phyloP scores from a whole-genome alignment of 2,797 vertebrate species.

The Macropus fuliginosus region DNA sequence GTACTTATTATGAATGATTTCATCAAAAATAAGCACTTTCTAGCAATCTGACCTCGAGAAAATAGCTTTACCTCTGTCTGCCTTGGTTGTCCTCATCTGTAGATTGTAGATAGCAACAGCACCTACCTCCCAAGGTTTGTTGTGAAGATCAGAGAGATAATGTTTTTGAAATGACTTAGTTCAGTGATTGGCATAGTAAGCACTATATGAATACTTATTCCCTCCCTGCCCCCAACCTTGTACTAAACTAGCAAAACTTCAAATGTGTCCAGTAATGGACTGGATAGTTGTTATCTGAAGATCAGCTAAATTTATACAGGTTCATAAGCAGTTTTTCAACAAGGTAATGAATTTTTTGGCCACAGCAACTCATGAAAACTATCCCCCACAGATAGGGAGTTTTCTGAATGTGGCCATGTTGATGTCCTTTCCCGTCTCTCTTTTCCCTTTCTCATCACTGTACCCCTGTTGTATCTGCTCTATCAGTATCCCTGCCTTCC shows the following conservation, averaged over 20 bases:
- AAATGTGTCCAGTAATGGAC: background rate
- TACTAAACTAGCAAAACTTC: background rate
- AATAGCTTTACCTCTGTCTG: background rate
- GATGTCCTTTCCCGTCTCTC: background rate
- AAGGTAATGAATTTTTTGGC: background rate
- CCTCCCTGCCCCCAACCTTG: background rate
- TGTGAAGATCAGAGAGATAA: background rate
- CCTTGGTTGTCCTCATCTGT: background rate
- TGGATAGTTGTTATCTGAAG: background rate
- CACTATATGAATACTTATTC: background rate
- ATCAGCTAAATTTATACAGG: background rate
- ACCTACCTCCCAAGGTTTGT: background rate
- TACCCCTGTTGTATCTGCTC: background rate
- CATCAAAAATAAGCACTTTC: background rate
- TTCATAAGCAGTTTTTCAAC: background rate
- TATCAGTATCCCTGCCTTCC: background rate
- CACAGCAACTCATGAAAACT: background rate
- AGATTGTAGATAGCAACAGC: background rate
- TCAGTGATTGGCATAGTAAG: background rate
- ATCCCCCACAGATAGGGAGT: background rate
- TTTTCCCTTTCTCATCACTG: background rate
- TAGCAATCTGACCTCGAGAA: background rate
- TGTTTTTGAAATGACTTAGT: background rate
- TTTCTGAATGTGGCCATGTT: background rate
- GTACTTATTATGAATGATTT: background rate